Conservation (phyloP, 2,888 invertebrate genomes). For the Orthonychiurus folsomi region DNA sequence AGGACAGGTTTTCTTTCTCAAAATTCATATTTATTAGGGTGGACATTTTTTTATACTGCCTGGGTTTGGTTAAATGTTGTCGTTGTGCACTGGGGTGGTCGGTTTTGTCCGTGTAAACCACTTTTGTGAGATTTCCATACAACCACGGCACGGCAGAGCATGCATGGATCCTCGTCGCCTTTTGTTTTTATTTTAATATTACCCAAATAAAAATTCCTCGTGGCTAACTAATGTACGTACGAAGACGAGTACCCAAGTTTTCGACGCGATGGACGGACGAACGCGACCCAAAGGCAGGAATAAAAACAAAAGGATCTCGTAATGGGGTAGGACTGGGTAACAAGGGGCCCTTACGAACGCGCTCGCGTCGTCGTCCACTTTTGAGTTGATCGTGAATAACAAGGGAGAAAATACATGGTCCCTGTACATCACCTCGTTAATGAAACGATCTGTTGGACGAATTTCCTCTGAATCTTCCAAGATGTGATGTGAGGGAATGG, state of each 20-base stretch:
- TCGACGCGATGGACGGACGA: too few relatives aligned
- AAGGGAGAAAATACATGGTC: neutral
- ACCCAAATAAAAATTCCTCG: slow-evolving; percentile 20
- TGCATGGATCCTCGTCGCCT: slow-evolving; percentile 4
- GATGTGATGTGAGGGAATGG: too few relatives aligned
- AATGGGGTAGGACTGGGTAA: too few relatives aligned
- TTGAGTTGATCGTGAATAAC: slow-evolving; percentile 1
- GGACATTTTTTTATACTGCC: slow-evolving; percentile 19
- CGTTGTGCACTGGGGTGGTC: slow-evolving; percentile 18
- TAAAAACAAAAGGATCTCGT: too few relatives aligned
- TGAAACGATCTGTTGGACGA: neutral
- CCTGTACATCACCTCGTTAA: neutral
- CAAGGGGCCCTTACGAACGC: too few relatives aligned
- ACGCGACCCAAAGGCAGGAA: too few relatives aligned
- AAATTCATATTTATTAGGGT: slow-evolving; percentile 20
- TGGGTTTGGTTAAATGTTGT: too few relatives aligned
- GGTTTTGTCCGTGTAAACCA: slow-evolving; percentile 7
- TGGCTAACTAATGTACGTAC: too few relatives aligned
- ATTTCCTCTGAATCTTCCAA: slow-evolving; percentile 7
- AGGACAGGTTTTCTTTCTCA: slow-evolving; percentile 17
- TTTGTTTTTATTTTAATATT: slow-evolving; percentile 21
- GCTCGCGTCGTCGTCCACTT: neutral
- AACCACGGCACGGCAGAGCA: too few relatives aligned
- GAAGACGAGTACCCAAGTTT: too few relatives aligned
- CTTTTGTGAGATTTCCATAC: too few relatives aligned